Conservation (phyloP, 2,888 invertebrate species). For the Callinectes sapidus region DNA sequence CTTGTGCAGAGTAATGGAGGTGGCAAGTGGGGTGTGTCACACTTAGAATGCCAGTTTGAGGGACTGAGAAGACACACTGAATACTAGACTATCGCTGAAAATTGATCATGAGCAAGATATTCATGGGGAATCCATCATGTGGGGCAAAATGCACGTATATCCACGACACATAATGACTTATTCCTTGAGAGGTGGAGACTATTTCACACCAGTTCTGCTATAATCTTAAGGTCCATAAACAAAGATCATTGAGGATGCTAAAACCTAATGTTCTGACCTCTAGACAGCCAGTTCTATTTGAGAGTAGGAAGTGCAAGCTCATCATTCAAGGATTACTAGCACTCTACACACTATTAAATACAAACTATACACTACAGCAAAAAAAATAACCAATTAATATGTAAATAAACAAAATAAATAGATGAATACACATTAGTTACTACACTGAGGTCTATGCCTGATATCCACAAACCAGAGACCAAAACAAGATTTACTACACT, state of each 20-base stretch:
- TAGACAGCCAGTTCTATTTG: slow-evolving; percentile 51
- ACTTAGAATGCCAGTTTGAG: slow-evolving; percentile 34
- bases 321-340: slow-evolving; percentile 39
- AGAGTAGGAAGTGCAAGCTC: slow-evolving; percentile 39
- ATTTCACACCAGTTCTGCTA: slow-evolving; percentile 16
- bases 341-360: not conserved
- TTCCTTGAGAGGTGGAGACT: slow-evolving; percentile 17
- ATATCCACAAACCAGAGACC: slow-evolving; percentile 6
- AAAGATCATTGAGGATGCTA: slow-evolving; percentile 30
- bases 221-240: slow-evolving; percentile 14
- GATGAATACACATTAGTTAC: slow-evolving; percentile 48
- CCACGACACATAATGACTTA: slow-evolving; percentile 24
- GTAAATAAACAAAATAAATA: slow-evolving; percentile 40
- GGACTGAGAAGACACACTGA: slow-evolving; percentile 34
- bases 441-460: slow-evolving; percentile 6
- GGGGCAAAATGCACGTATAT: slow-evolving; percentile 18
- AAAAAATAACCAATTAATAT: slow-evolving; percentile 13
- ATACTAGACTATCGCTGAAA: slow-evolving; percentile 30
- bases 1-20: slow-evolving; percentile 30
- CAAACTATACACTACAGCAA: not conserved
- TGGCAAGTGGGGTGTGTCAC: slow-evolving; percentile 31
- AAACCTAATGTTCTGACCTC: slow-evolving; percentile 6
- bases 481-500: not conserved
- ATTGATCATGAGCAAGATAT: slow-evolving; percentile 31
- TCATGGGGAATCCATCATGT: slow-evolving; percentile 15